Conservation (phyloP, 2,888 invertebrate genomes). For the Pecten maximus region DNA sequence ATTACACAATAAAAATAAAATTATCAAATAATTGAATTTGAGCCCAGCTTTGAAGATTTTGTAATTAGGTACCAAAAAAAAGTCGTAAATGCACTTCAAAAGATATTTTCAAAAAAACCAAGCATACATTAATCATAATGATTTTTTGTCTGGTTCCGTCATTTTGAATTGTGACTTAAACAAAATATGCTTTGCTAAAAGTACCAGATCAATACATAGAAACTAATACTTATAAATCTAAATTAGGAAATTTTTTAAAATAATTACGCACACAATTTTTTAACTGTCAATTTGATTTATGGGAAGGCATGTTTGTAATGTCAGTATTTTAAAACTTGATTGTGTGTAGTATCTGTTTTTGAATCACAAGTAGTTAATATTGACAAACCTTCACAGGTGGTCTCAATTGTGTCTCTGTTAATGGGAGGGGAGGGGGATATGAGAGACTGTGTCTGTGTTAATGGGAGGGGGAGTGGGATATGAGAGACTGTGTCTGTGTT, state of each 20-base stretch:
- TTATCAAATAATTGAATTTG: background rate
- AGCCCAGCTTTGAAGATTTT: conserved; percentile 2
- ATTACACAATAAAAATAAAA: background rate
- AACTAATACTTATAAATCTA: conserved; percentile 11
- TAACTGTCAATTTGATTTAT: background rate
- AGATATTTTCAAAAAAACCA: background rate
- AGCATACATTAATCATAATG: background rate
- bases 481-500: background rate
- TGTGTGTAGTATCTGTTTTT: conserved; percentile 8
- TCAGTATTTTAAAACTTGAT: conserved; percentile 1
- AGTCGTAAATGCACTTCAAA: background rate
- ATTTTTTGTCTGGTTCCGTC: background rate
- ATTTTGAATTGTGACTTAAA: background rate
- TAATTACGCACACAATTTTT: background rate
- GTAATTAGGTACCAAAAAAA: background rate
- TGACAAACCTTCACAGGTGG: background rate
- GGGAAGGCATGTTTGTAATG: background rate
- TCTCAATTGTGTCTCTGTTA: background rate
- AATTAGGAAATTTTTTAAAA: conserved; percentile 14
- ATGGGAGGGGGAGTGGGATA: background rate
- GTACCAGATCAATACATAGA: conserved; percentile 2
- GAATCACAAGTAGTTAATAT: background rate
- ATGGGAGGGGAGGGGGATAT: background rate
- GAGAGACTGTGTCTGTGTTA: background rate
- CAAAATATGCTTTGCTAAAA: background rate